These are phyloP conservation scores for Camponotus fellah DNA, from an alignment of 2,888 invertebrate genomes.

Conservation along the genomic window DNA sequence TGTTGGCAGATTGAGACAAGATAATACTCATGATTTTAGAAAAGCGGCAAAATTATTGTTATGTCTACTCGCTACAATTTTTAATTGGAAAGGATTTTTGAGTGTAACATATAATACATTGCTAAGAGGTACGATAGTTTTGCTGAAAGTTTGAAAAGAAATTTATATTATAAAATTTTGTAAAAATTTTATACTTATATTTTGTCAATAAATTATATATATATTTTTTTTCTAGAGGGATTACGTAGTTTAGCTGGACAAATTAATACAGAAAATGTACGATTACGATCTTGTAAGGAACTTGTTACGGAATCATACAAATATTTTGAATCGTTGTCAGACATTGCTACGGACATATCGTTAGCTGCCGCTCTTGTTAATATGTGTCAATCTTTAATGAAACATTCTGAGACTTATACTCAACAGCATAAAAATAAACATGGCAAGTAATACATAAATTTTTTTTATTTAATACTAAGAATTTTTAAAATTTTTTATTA, in stretches of 20 bases:
- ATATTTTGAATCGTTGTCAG: constrained; percentile 83
- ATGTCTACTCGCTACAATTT: constrained; percentile 87
- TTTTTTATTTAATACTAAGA: neutral
- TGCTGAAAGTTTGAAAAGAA: neutral
- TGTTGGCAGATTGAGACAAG: constrained; percentile 74
- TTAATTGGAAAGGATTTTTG: constrained; percentile 89
- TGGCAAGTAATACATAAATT: constrained; percentile 71
- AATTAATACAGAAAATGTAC: constrained; percentile 75
- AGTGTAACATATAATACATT: constrained; percentile 83
- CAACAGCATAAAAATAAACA: constrained; percentile 79
- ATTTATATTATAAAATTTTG: neutral
- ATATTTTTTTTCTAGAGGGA: constrained; percentile 74
- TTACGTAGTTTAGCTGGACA: constrained; percentile 81
- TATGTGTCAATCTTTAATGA: constrained; percentile 81
- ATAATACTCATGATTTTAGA: constrained; percentile 75
- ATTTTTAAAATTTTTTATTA: neutral
- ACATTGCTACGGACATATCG: constrained; percentile 83
- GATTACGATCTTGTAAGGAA: constrained; percentile 80
- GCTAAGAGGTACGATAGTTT: constrained; percentile 78
- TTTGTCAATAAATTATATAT: neutral
- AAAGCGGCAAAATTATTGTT: constrained; percentile 88
- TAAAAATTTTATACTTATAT: constrained; percentile 22
- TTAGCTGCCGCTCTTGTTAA: constrained; percentile 81
- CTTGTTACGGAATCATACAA: constrained; percentile 83
- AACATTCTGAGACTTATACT: constrained; percentile 80